Evolutionary conservation across 2,888 invertebrate species (phyloP).

Genomic region (Drosophila koepferae): DNA sequence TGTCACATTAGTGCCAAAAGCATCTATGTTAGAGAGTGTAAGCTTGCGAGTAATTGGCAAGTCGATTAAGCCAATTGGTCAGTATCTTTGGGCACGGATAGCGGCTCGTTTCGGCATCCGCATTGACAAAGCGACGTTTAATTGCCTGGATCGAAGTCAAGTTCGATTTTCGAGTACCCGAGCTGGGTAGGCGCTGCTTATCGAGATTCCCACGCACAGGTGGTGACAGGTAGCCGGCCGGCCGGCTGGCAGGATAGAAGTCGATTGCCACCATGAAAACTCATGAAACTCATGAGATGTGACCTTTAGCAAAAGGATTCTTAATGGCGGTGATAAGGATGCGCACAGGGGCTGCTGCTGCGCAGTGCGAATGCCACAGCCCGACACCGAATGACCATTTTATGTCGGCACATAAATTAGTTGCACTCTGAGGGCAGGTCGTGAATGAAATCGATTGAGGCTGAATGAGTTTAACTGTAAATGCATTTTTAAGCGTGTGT

Average conservation of each 20-base stretch:
- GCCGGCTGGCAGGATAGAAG: not conserved
- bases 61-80: conserved; percentile 62
- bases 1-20: not conserved
- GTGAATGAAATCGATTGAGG: conserved; percentile 78
- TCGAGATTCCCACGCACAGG: conserved; percentile 70
- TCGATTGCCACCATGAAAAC: conserved; percentile 65
- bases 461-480: conserved; percentile 81
- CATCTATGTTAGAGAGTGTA: conserved; percentile 45
- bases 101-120: conserved; percentile 65
- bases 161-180: conserved; percentile 15
- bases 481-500: conserved; percentile 80
- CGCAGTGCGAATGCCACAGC: conserved; percentile 20
- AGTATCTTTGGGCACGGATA: conserved; percentile 51
- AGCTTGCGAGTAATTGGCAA: conserved; percentile 56
- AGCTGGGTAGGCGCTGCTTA: conserved; percentile 29
- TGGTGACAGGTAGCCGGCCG: conserved; percentile 54
- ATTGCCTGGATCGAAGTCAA: conserved; percentile 58
- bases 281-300: conserved; percentile 66
- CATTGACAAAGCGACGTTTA: conserved; percentile 76
- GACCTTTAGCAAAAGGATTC: conserved; percentile 61
- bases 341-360: conserved; percentile 23
- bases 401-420: conserved; percentile 73
- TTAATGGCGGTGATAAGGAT: conserved; percentile 69
- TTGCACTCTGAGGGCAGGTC: conserved; percentile 41
- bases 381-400: conserved; percentile 46